Evolutionary conservation across 2,797 vertebrate genomes (phyloP).

Genomic region (Allobates femoralis): DNA sequence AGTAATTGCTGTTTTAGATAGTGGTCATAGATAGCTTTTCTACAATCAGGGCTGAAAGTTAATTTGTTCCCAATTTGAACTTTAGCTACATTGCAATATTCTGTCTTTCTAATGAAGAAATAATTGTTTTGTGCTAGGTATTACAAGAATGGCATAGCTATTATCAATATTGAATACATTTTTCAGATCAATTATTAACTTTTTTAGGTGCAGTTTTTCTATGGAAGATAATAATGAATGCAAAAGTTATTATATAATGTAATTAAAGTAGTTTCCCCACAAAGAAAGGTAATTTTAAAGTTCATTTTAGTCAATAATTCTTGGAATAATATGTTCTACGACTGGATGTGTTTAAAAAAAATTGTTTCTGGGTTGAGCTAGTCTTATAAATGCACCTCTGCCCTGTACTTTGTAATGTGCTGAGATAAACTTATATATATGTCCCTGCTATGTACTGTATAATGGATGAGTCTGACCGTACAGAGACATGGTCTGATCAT

Average conservation of each 20-base stretch:
- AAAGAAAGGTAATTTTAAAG: too few relatives aligned
- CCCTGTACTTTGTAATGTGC: too few relatives aligned
- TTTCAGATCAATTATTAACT: background rate
- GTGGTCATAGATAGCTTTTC: slow-evolving; percentile 49
- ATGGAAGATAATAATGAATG: background rate
- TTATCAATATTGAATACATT: background rate
- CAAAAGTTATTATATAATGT: background rate
- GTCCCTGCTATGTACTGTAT: too few relatives aligned
- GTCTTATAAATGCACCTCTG: too few relatives aligned
- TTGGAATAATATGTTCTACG: too few relatives aligned
- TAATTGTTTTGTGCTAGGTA: slow-evolving; percentile 18
- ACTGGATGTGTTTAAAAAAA: too few relatives aligned
- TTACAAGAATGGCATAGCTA: background rate
- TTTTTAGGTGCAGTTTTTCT: background rate
- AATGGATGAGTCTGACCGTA: too few relatives aligned
- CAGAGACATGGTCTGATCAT: too few relatives aligned
- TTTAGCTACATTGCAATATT: slow-evolving; percentile 28
- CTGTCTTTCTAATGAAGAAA: slow-evolving; percentile 16
- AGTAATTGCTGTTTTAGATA: slow-evolving; percentile 52
- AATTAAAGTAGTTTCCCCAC: too few relatives aligned
- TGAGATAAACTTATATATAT: too few relatives aligned
- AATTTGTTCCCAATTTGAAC: slow-evolving; percentile 52
- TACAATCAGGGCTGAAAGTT: slow-evolving; percentile 35
- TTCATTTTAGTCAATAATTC: too few relatives aligned
- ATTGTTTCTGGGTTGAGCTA: too few relatives aligned